A percentile compares a stretch with the other conserved stretches of the same genome.
Evolutionary conservation across 2,113 vertebrate genomes (phyloP).

Genomic region (Rhinolophus sinicus): DNA sequence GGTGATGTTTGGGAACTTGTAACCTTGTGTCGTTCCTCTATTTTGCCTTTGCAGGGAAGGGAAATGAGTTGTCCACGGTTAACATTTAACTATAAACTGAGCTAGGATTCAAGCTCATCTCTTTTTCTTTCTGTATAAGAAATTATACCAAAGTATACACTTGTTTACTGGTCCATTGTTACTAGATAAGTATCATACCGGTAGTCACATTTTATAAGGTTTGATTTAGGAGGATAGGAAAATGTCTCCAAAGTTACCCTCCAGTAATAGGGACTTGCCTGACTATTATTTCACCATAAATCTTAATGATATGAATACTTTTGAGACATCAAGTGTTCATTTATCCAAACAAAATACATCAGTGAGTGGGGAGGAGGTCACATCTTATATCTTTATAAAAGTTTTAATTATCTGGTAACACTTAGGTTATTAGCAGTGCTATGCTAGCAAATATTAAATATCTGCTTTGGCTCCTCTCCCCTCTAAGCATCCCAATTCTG

Average conservation of each 20-base stretch:
- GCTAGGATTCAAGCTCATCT: background rate
- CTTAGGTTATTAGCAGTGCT: background rate
- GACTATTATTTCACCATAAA: background rate
- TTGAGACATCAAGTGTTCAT: background rate
- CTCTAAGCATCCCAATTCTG: accelerated
- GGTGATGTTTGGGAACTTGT: background rate
- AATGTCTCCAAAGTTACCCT: background rate
- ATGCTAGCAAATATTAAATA: background rate
- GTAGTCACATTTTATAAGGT: background rate
- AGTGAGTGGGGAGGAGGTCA: accelerated
- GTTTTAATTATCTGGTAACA: background rate
- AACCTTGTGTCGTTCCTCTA: background rate
- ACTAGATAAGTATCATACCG: background rate
- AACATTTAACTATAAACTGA: background rate
- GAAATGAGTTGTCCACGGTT: background rate
- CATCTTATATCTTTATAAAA: background rate
- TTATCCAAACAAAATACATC: background rate
- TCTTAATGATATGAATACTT: background rate
- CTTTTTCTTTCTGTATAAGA: background rate
- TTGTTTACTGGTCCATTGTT: background rate
- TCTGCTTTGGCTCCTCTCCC: background rate
- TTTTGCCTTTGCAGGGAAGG: background rate
- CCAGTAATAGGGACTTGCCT: background rate
- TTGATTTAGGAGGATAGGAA: background rate
- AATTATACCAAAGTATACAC: background rate